Conservation (phyloP, 2,113 vertebrate genomes). For the Poecile atricapillus region DNA sequence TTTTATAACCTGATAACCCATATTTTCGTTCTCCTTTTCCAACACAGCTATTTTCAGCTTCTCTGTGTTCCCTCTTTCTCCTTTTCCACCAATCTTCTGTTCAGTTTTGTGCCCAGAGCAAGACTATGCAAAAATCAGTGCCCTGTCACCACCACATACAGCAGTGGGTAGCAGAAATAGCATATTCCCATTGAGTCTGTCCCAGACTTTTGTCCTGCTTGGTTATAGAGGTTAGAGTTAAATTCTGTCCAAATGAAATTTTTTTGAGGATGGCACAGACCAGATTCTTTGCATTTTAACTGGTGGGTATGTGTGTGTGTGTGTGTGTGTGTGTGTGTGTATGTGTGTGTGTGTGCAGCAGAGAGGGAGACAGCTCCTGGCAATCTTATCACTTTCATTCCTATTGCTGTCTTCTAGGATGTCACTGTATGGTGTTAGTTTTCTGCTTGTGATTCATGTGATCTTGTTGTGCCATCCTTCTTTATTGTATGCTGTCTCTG, state of each 20-base stretch:
- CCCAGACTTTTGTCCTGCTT: neutral
- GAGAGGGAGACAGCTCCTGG: neutral
- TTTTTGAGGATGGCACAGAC: neutral
- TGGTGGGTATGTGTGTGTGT: rapidly evolving
- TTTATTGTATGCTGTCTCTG: neutral
- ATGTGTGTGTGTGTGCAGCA: neutral
- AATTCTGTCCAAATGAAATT: neutral
- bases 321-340: neutral
- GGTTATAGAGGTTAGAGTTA: neutral
- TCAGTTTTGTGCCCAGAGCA: neutral
- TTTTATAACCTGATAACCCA: neutral
- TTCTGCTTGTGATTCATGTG: conserved; percentile 2
- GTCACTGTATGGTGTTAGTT: neutral
- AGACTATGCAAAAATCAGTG: neutral
- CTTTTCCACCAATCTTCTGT: neutral
- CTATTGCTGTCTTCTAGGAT: neutral
- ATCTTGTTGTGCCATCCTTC: neutral
- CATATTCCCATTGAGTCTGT: neutral
- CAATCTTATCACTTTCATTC: neutral
- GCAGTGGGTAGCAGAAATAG: neutral
- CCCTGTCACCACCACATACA: neutral
- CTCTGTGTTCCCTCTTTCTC: neutral
- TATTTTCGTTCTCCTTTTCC: neutral
- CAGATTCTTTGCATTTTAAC: neutral
- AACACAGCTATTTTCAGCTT: neutral